Evolutionary conservation across 2,113 vertebrate species (phyloP).

Genomic region (Corythaixoides concolor): DNA sequence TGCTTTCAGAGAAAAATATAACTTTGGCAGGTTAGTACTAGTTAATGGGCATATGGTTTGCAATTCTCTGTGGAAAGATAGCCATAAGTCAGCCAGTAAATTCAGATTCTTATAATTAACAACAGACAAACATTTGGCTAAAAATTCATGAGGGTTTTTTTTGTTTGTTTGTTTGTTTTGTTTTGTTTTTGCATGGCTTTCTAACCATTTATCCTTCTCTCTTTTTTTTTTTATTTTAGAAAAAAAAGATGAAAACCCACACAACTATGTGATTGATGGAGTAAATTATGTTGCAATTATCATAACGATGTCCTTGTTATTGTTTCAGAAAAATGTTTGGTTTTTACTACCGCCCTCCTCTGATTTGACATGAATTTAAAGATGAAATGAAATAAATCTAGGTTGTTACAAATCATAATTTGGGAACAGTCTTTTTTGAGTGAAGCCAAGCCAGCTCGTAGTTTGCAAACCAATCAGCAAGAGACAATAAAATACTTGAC

Average conservation of each 20-base stretch:
- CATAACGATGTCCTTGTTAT: background rate
- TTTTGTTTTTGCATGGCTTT: background rate
- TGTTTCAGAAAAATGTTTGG: constrained; percentile 3
- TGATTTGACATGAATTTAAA: background rate
- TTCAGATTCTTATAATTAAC: constrained; percentile 44
- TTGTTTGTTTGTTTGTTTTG: constrained; percentile 17
- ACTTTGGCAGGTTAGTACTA: constrained; percentile 44
- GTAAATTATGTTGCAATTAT: constrained; percentile 17
- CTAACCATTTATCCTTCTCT: background rate
- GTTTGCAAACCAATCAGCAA: background rate
- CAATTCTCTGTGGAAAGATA: constrained; percentile 41
- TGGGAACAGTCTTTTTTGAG: background rate
- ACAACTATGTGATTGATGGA: constrained; percentile 11
- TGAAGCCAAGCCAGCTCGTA: background rate
- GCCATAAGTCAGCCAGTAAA: constrained; percentile 40
- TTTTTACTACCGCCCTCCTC: background rate
- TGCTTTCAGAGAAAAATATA: background rate
- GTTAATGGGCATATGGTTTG: background rate
- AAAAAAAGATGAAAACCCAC: background rate
- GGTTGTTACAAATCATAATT: background rate
- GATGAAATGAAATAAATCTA: constrained; percentile 21
- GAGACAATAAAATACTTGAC: background rate
- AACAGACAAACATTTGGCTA: constrained; percentile 43
- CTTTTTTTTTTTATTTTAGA: background rate
- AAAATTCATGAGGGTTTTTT: constrained; percentile 19